Evolutionary conservation across 2,797 vertebrate species (phyloP).

Genomic region (Rhynchotus rufescens): DNA sequence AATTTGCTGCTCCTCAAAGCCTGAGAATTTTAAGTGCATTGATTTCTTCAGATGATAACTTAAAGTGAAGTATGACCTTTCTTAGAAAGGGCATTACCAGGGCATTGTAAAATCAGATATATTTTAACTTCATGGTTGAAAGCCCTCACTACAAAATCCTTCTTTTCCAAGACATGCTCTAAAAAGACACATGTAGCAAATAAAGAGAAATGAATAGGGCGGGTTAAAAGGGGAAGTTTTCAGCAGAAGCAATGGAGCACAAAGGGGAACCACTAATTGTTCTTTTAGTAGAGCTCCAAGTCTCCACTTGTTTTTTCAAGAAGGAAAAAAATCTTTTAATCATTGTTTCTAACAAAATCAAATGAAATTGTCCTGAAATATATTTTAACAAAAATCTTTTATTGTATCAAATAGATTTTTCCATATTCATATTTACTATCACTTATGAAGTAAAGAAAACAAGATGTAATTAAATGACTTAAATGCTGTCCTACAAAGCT

Average conservation of each 20-base stretch:
- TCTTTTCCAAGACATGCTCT: background rate
- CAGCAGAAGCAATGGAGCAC: background rate
- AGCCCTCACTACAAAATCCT: background rate
- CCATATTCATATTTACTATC: background rate
- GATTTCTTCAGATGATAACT: constrained; percentile 23
- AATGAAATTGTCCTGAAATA: background rate
- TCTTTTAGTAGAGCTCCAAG: background rate
- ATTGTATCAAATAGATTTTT: background rate
- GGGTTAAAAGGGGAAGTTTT: background rate
- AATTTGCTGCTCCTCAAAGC: background rate
- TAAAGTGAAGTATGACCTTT: background rate
- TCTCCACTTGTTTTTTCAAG: background rate
- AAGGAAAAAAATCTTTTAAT: background rate
- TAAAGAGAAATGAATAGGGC: background rate
- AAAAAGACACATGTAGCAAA: background rate
- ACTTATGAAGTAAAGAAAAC: background rate
- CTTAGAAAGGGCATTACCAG: background rate
- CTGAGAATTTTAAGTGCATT: constrained; percentile 6
- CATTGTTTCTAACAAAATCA: background rate
- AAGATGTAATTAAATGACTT: background rate
- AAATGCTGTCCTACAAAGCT: background rate
- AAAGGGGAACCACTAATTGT: background rate
- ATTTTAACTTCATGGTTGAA: background rate
- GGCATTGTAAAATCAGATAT: background rate
- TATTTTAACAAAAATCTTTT: background rate